phyloP scores from a whole-genome alignment of 1,140 invertebrate genomes.

The Dinoponera quadriceps region DNA sequence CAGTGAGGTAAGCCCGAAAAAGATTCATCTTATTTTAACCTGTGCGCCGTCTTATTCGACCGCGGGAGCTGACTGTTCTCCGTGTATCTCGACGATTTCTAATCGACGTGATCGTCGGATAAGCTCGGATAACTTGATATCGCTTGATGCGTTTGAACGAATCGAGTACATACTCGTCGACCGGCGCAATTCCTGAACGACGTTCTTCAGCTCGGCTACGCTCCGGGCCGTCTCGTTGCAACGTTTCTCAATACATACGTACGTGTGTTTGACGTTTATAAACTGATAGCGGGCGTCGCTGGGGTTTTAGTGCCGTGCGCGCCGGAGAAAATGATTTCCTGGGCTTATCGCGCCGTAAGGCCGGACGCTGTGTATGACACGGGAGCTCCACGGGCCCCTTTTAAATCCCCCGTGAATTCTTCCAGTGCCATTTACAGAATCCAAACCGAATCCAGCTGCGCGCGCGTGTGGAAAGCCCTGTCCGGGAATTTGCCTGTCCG shows the following conservation, averaged over 20 bases:
- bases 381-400: conserved; percentile 85
- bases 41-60: too few species aligned
- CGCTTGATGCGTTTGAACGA: too few species aligned
- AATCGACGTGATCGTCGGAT: too few species aligned
- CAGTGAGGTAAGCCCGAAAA: too few species aligned
- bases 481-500: not conserved
- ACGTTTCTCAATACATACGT: conserved; percentile 40
- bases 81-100: too few species aligned
- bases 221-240: too few species aligned
- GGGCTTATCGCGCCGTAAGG: conserved; percentile 73
- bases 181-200: too few species aligned
- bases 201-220: too few species aligned
- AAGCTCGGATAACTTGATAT: too few species aligned
- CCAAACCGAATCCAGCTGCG: conserved; percentile 74
- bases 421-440: conserved; percentile 86
- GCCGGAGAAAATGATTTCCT: conserved; percentile 26
- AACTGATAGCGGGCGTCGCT: conserved; percentile 34
- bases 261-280: conserved; percentile 50
- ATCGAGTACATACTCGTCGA: too few species aligned
- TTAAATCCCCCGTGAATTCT: conserved; percentile 85
- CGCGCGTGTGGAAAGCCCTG: not conserved
- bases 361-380: conserved; percentile 86
- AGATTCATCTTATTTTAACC: too few species aligned
- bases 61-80: too few species aligned
- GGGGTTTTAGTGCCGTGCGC: conserved; percentile 1